phyloP scores from a whole-genome alignment of 2,888 invertebrate species.

The Drosophila meridiana region DNA sequence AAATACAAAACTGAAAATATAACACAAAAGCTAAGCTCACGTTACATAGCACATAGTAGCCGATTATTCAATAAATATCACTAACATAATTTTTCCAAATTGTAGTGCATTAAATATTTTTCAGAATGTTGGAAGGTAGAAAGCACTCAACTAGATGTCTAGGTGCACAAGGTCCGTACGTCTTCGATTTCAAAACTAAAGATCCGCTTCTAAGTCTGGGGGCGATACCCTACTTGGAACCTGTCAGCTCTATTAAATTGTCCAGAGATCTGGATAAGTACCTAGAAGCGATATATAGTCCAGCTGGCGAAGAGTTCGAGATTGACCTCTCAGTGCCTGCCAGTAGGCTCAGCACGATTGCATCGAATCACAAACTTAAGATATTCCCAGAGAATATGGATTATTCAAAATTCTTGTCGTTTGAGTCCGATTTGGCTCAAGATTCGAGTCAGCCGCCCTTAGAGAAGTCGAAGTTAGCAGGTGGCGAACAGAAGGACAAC shows the following conservation, averaged over 20 bases:
- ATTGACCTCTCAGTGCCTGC: slow-evolving; percentile 17
- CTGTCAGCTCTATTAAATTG: slow-evolving; percentile 14
- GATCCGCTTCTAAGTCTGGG: slow-evolving; percentile 1
- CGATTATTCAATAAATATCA: slow-evolving; percentile 7
- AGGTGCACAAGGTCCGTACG: slow-evolving; percentile 1
- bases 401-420: slow-evolving; percentile 17
- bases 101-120: slow-evolving; percentile 5
- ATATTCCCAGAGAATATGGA: slow-evolving; percentile 8
- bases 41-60: slow-evolving; percentile 21
- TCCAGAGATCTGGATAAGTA: slow-evolving; percentile 5
- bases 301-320: slow-evolving; percentile 1
- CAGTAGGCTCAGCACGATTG: slow-evolving; percentile 10
- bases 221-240: neutral
- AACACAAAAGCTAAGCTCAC: neutral
- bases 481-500: neutral
- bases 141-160: neutral
- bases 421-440: slow-evolving; percentile 5
- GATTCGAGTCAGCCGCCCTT: neutral
- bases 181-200: slow-evolving; percentile 19
- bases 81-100: slow-evolving; percentile 19
- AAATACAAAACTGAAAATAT: neutral
- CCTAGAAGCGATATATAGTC: neutral
- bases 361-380: slow-evolving; percentile 16
- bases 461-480: neutral
- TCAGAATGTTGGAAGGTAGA: slow-evolving; percentile 28